Conservation (phyloP, 2,888 invertebrate species). For the Drosophila nr. fundita region DNA sequence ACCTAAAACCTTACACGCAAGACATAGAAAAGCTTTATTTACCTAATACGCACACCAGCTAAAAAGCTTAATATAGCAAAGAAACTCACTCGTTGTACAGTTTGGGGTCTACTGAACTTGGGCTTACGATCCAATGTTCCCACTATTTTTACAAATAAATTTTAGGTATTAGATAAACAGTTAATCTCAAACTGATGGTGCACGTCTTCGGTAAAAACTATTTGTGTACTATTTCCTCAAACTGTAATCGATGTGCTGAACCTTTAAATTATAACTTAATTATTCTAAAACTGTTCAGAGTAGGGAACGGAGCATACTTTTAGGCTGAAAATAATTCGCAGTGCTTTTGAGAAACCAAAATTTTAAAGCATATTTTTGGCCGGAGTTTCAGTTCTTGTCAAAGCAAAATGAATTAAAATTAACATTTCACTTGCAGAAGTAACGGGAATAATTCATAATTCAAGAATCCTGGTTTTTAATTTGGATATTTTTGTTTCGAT, state of each 20-base stretch:
- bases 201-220: background rate
- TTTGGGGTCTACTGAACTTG: background rate
- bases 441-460: background rate
- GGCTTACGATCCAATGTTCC: background rate
- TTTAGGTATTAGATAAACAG: background rate
- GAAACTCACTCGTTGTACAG: background rate
- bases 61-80: background rate
- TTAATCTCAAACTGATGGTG: background rate
- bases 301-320: background rate
- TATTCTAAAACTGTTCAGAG: fast-evolving
- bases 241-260: background rate
- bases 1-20: fast-evolving
- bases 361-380: background rate
- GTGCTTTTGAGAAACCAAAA: background rate
- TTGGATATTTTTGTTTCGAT: background rate
- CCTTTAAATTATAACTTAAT: background rate
- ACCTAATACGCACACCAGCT: background rate
- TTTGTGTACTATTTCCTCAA: background rate
- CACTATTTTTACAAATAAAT: background rate
- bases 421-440: background rate
- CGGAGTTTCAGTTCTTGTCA: too few species aligned
- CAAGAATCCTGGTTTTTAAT: background rate
- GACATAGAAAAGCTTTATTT: background rate
- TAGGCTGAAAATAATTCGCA: background rate
- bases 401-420: background rate